A percentile compares a stretch with the other conserved stretches of the same genome.
These are phyloP conservation scores for Eidolon helvum DNA, from an alignment of 2,113 vertebrate species.

Conservation along the genomic window DNA sequence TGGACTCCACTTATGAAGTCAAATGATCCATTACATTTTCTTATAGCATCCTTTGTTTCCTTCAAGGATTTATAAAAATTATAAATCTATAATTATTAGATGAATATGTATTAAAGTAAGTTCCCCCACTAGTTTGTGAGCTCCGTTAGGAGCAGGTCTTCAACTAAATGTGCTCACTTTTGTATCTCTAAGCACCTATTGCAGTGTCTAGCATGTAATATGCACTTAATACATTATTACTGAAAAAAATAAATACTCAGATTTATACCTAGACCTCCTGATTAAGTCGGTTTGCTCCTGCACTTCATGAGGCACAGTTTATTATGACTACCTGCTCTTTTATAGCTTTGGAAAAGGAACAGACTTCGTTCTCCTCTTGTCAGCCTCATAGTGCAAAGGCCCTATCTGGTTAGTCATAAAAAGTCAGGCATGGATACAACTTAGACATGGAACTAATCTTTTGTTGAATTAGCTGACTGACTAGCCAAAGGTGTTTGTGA, in stretches of 20 bases:
- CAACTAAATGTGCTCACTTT: neutral
- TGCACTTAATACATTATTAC: neutral
- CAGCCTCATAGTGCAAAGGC: neutral
- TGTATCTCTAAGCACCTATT: neutral
- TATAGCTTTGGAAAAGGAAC: neutral
- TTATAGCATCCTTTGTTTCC: neutral
- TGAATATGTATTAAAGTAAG: neutral
- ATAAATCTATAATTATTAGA: neutral
- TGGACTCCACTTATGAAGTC: neutral
- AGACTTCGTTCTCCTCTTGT: neutral
- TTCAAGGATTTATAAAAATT: neutral
- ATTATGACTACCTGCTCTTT: neutral
- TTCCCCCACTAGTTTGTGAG: neutral
- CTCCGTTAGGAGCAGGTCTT: neutral
- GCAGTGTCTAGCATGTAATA: neutral
- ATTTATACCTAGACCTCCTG: neutral
- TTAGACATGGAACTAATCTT: neutral
- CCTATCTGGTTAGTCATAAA: neutral
- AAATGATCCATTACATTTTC: neutral
- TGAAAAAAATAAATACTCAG: neutral
- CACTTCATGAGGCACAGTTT: neutral
- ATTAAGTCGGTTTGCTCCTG: neutral
- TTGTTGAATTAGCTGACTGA: neutral
- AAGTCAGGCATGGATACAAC: neutral
- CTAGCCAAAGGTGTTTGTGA: neutral